A percentile compares a stretch with the other conserved stretches of the same genome.
These are phyloP conservation scores for Sesia bembeciformis DNA, from an alignment of 2,888 invertebrate species.

Conservation along the genomic window DNA sequence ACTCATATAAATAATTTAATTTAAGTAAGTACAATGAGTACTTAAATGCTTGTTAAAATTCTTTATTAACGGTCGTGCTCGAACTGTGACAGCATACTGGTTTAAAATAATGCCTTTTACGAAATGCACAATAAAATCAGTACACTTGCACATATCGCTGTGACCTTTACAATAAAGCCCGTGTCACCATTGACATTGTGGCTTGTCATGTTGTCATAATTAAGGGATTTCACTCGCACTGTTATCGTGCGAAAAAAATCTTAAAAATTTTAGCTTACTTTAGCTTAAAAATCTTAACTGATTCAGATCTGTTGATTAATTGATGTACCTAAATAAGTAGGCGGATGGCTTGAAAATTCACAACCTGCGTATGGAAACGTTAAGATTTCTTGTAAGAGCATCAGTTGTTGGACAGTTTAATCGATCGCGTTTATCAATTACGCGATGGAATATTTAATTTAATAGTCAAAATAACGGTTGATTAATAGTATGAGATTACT, in stretches of 20 bases:
- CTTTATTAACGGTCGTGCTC: not conserved
- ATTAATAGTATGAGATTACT: too few relatives aligned
- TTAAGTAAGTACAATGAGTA: not conserved
- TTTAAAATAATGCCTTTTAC: not conserved
- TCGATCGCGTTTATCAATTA: too few relatives aligned
- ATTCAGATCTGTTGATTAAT: not conserved
- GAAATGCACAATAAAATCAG: not conserved
- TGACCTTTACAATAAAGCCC: not conserved
- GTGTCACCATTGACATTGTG: not conserved
- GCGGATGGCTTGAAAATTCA: not conserved
- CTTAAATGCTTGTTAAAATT: not conserved
- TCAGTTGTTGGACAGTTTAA: too few relatives aligned
- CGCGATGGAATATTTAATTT: too few relatives aligned
- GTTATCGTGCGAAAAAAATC: not conserved
- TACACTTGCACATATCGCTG: not conserved
- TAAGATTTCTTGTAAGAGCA: too few relatives aligned
- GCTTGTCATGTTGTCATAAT: not conserved
- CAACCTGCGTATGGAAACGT: not conserved
- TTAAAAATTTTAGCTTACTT: not conserved
- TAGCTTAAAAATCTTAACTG: not conserved
- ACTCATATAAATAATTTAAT: too few relatives aligned
- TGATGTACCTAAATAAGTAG: not conserved
- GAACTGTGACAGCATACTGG: not conserved
- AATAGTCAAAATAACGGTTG: too few relatives aligned
- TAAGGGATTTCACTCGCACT: not conserved